phyloP scores from a whole-genome alignment of 2,888 invertebrate genomes.

The Scrobipalpa atriplicella region DNA sequence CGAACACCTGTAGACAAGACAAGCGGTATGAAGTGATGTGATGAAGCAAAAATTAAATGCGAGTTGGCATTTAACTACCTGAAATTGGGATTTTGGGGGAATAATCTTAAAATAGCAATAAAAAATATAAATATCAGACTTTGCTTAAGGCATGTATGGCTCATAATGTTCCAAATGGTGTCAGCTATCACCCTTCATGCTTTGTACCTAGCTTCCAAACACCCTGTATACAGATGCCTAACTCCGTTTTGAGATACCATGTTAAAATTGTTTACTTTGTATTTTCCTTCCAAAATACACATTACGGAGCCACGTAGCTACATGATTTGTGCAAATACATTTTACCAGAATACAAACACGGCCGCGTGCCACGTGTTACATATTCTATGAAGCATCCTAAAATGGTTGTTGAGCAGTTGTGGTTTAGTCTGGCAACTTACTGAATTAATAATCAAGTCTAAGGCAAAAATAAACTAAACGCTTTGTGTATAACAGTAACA shows the following conservation, averaged over 20 bases:
- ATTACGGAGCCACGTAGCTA: neutral
- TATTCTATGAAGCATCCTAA: slow-evolving; percentile 15
- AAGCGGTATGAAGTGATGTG: neutral
- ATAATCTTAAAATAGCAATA: no score
- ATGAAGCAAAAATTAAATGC: no score
- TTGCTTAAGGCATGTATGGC: no score
- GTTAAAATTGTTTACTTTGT: neutral
- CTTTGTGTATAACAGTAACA: neutral
- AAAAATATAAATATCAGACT: no score
- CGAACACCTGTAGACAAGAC: slow-evolving; percentile 45
- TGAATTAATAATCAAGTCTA: slow-evolving; percentile 12
- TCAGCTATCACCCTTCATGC: no score
- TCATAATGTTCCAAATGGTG: no score
- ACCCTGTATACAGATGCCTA: neutral
- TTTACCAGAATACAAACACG: slow-evolving; percentile 5
- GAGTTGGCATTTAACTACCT: no score
- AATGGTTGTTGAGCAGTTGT: neutral
- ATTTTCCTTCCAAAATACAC: slow-evolving; percentile 1
- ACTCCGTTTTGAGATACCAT: neutral
- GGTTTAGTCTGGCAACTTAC: slow-evolving; percentile 2
- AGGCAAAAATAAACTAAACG: neutral
- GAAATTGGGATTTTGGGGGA: no score
- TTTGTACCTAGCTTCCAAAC: no score
- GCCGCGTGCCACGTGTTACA: neutral
- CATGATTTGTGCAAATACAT: slow-evolving; percentile 1